A percentile compares a stretch with the other conserved stretches of the same genome.
These are phyloP conservation scores for Tyto alba DNA, from an alignment of 2,113 vertebrate genomes.

Conservation along the genomic window DNA sequence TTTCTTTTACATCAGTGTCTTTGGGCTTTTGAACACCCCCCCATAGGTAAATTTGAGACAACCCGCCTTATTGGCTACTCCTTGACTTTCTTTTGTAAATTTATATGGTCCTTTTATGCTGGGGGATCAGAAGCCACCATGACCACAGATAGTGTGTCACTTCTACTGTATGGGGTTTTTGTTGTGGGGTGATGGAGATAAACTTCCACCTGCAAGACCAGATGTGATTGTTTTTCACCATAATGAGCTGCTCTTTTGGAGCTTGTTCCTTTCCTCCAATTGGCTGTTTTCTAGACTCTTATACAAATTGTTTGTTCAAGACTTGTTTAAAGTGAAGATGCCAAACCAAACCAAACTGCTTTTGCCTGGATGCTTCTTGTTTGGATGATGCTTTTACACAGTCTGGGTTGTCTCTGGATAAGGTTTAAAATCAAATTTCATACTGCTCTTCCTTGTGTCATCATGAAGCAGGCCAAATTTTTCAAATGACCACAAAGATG, in stretches of 20 bases:
- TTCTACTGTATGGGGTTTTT: not conserved
- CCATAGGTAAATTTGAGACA: not conserved
- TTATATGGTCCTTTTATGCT: not conserved
- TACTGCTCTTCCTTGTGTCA: not conserved
- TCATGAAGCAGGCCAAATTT: not conserved
- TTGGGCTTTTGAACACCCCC: not conserved
- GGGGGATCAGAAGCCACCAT: not conserved
- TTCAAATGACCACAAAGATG: not conserved
- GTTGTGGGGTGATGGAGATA: not conserved
- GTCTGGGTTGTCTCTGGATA: not conserved
- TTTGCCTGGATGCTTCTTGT: not conserved
- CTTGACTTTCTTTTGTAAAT: not conserved
- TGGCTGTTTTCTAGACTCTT: not conserved
- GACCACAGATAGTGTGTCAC: not conserved
- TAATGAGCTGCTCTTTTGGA: not conserved
- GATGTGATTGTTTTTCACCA: not conserved
- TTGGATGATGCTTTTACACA: not conserved
- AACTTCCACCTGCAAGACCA: not conserved
- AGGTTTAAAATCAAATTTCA: not conserved
- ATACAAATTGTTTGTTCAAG: not conserved
- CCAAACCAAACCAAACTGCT: not conserved
- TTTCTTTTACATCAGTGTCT: not conserved
- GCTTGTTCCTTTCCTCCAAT: not conserved
- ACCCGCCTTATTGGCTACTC: not conserved
- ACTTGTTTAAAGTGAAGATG: not conserved